phyloP scores from a whole-genome alignment of 2,797 vertebrate genomes.

The Rousettus madagascariensis region DNA sequence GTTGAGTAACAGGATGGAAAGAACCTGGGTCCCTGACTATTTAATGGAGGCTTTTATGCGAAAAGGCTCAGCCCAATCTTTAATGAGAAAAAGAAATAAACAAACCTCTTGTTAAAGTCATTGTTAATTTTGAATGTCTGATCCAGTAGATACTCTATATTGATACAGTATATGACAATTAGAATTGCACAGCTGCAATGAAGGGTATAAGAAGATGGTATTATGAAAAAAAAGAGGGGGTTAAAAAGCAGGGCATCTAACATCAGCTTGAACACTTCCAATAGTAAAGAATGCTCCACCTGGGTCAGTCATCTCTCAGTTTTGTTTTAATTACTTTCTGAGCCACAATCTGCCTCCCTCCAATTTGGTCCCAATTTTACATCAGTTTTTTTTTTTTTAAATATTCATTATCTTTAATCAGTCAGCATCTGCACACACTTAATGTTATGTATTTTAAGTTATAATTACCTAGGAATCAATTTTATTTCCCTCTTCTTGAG shows the following conservation, averaged over 20 bases:
- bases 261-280: background rate
- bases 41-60: background rate
- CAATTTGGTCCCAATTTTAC: conserved; percentile 30
- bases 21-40: background rate
- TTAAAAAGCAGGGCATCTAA: background rate
- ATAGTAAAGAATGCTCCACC: background rate
- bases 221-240: background rate
- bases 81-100: background rate
- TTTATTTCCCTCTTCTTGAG: conserved; percentile 67
- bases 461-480: conserved; percentile 74
- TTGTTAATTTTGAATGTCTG: background rate
- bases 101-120: background rate
- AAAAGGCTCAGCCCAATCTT: background rate
- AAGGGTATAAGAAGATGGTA: background rate
- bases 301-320: background rate
- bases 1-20: background rate
- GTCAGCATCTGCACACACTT: conserved; percentile 49
- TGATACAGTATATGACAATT: background rate
- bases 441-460: conserved; percentile 64
- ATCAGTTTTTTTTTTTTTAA: conserved; percentile 59
- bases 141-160: background rate
- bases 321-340: conserved; percentile 52
- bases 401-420: conserved; percentile 70
- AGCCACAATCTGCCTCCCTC: background rate
- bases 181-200: background rate